Conservation (phyloP, 2,888 invertebrate genomes). For the Pyrrhia umbra region DNA sequence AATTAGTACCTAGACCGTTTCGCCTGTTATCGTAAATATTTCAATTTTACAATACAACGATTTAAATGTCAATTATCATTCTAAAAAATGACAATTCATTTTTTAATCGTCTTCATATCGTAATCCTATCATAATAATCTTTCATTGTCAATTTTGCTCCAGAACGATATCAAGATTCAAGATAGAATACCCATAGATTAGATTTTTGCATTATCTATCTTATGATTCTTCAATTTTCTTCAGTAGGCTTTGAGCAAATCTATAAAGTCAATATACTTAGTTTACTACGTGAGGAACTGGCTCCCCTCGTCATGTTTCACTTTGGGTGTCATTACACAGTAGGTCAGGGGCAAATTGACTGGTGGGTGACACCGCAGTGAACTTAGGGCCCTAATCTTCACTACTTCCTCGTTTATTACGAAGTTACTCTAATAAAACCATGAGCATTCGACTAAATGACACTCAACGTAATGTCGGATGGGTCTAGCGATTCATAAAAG, state of each 20-base stretch:
- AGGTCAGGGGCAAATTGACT: constrained; percentile 58
- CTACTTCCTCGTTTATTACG: constrained; percentile 43
- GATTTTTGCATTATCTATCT: too few relatives aligned
- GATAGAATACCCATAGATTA: too few relatives aligned
- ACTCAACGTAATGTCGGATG: too few relatives aligned
- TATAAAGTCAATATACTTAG: background rate
- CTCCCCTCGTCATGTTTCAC: constrained; percentile 42
- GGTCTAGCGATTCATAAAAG: too few relatives aligned
- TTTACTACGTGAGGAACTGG: constrained; percentile 9
- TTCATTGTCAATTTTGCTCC: background rate
- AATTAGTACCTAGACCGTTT: too few relatives aligned
- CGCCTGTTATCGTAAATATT: too few relatives aligned
- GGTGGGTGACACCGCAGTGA: constrained; percentile 40
- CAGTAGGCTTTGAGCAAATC: too few relatives aligned
- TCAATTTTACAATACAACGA: too few relatives aligned
- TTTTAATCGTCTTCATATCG: background rate
- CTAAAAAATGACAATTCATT: background rate
- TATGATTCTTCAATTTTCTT: too few relatives aligned
- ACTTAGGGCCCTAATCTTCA: constrained; percentile 57
- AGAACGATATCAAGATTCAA: background rate
- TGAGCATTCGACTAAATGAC: background rate
- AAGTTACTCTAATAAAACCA: background rate
- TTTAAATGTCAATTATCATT: background rate
- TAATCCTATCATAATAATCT: background rate
- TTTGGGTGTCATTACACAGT: constrained; percentile 48